Conservation (phyloP, 30 jellyfish, hydroid and myxozoan genomes). For the Aurelia aurita region DNA sequence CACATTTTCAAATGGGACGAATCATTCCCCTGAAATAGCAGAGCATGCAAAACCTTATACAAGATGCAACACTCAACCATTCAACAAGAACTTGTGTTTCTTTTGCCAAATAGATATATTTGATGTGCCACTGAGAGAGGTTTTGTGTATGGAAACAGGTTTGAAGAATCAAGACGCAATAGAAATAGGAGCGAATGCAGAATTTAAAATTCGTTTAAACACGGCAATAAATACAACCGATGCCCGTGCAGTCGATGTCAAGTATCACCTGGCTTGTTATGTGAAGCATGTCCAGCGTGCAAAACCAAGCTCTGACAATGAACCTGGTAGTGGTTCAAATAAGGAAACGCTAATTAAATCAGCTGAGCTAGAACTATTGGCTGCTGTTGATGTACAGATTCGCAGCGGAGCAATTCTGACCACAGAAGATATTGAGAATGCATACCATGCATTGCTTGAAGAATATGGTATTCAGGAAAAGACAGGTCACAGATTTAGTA, state of each 20-base stretch:
- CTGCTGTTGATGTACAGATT: not conserved
- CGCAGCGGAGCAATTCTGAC: slow-evolving; percentile 7
- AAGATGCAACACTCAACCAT: slow-evolving; percentile 8
- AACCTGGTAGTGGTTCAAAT: not conserved
- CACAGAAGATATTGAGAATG: not conserved
- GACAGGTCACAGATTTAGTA: not conserved
- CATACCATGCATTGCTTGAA: slow-evolving; percentile 11
- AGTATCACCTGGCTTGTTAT: not conserved
- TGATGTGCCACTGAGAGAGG: not conserved
- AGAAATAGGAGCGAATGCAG: not conserved
- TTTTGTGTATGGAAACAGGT: slow-evolving; percentile 2
- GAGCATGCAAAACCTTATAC: slow-evolving; percentile 7
- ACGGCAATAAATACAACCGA: slow-evolving; percentile 5
- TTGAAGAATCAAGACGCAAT: not conserved
- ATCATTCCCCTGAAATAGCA: not conserved
- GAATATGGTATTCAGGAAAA: not conserved
- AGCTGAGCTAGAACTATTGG: slow-evolving; percentile 6
- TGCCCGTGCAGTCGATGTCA: slow-evolving; percentile 7
- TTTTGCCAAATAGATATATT: not conserved
- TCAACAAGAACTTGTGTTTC: slow-evolving; percentile 1
- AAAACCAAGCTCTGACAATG: not conserved
- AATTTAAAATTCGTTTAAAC: not conserved
- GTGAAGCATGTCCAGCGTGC: slow-evolving; percentile 9
- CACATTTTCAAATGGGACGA: not conserved
- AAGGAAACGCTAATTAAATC: not conserved